A percentile compares a stretch with the other conserved stretches of the same genome.
Evolutionary conservation across 2,797 vertebrate species (phyloP).

Genomic region (Diceros bicornis): DNA sequence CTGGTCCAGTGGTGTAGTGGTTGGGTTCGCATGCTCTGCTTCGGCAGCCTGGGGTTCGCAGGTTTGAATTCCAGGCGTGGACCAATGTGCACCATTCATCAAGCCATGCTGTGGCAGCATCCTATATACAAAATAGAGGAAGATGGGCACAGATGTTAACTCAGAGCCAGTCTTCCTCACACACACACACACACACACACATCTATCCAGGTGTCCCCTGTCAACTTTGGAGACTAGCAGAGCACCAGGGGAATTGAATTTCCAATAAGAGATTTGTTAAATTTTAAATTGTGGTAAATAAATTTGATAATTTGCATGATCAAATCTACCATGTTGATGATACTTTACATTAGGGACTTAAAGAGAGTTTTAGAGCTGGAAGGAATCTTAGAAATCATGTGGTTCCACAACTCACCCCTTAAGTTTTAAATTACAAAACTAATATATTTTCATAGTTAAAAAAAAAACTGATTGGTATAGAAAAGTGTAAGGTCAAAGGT

Average conservation of each 20-base stretch:
- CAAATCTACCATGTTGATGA: not conserved
- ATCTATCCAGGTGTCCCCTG: not conserved
- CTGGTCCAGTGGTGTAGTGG: no score
- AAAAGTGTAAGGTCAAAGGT: not conserved
- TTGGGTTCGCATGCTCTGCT: no score
- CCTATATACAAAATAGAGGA: no score
- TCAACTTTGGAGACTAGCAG: not conserved
- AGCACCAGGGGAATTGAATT: not conserved
- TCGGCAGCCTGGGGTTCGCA: no score
- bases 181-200: no score
- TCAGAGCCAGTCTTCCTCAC: no score
- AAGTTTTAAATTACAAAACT: not conserved
- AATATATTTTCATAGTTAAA: not conserved
- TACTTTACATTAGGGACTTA: not conserved
- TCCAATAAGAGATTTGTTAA: conserved; percentile 1
- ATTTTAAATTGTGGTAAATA: conserved; percentile 10
- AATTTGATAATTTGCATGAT: not conserved
- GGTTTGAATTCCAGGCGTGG: no score
- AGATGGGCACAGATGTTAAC: no score
- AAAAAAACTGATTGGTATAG: not conserved
- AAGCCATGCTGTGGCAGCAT: no score
- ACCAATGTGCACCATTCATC: no score
- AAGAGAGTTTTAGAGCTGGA: not conserved
- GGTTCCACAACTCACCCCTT: not conserved
- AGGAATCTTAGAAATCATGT: not conserved